Percentiles rank a stretch among this genome's conserved stretches.
These are phyloP conservation scores for Drosophila auraria DNA, from an alignment of 1,140 invertebrate genomes.

Conservation along the genomic window DNA sequence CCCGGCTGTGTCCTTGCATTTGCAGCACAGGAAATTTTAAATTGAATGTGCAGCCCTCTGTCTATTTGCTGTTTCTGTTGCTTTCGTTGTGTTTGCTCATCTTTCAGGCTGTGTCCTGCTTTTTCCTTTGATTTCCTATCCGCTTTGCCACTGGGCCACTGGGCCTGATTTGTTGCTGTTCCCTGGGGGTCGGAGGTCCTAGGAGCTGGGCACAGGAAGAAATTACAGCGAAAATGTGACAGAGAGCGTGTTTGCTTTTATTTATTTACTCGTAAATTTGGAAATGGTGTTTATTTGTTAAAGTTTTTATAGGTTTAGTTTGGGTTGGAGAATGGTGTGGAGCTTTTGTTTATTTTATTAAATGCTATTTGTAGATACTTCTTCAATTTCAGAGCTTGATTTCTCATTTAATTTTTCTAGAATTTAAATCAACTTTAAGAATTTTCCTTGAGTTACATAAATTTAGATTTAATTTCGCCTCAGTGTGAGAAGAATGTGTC, in stretches of 20 bases:
- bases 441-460: neutral
- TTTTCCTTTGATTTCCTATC: constrained; percentile 32
- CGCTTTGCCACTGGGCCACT: constrained; percentile 28
- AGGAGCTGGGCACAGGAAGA: constrained; percentile 25
- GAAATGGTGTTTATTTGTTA: constrained; percentile 1
- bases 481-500: constrained; percentile 5
- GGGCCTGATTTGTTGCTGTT: constrained; percentile 49
- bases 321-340: too few relatives aligned
- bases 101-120: constrained; percentile 35
- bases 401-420: neutral
- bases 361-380: neutral
- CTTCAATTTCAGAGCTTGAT: neutral
- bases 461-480: neutral
- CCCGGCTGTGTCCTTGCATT: constrained; percentile 47
- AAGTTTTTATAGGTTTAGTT: neutral
- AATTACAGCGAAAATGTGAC: neutral
- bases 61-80: constrained; percentile 33
- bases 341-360: neutral
- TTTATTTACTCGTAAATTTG: constrained; percentile 7
- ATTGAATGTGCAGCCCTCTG: constrained; percentile 62
- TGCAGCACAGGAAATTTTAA: constrained; percentile 73
- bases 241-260: neutral
- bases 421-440: neutral
- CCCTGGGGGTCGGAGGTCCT: constrained; percentile 3
- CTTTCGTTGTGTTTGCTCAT: constrained; percentile 44